Evolutionary conservation across 2,113 vertebrate genomes (phyloP).

Genomic region (Eurystomus gularis): DNA sequence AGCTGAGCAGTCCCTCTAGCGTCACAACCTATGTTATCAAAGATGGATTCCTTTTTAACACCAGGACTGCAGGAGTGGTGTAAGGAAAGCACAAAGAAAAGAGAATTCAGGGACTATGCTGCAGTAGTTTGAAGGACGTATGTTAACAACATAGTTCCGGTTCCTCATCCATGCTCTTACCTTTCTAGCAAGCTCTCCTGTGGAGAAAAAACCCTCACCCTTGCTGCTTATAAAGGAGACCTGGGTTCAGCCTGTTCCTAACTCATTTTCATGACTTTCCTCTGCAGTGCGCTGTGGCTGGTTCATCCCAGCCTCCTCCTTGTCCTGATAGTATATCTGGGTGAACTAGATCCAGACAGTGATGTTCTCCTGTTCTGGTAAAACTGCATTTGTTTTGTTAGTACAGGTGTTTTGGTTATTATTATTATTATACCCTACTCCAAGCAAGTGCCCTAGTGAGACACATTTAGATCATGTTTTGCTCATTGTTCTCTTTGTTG

Average conservation of each 20-base stretch:
- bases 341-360: background rate
- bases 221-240: background rate
- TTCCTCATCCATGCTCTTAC: background rate
- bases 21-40: background rate
- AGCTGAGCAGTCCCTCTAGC: background rate
- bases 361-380: background rate
- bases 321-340: background rate
- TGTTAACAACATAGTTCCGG: background rate
- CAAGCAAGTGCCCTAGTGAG: constrained; percentile 24
- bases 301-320: background rate
- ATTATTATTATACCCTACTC: background rate
- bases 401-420: background rate
- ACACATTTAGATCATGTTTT: background rate
- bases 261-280: constrained; percentile 10
- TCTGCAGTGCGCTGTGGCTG: background rate
- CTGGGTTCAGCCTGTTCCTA: background rate
- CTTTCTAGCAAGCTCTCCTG: background rate
- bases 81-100: background rate
- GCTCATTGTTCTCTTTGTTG: background rate
- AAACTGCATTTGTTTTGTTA: constrained; percentile 4
- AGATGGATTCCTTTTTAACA: background rate
- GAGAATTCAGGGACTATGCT: background rate
- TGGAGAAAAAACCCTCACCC: background rate
- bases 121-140: background rate
- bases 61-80: background rate